Evolutionary conservation across 1,140 invertebrate genomes (phyloP), one percentile per base, ranked within the genome.

Genomic region (Drosophila parabipectinata): DNA sequence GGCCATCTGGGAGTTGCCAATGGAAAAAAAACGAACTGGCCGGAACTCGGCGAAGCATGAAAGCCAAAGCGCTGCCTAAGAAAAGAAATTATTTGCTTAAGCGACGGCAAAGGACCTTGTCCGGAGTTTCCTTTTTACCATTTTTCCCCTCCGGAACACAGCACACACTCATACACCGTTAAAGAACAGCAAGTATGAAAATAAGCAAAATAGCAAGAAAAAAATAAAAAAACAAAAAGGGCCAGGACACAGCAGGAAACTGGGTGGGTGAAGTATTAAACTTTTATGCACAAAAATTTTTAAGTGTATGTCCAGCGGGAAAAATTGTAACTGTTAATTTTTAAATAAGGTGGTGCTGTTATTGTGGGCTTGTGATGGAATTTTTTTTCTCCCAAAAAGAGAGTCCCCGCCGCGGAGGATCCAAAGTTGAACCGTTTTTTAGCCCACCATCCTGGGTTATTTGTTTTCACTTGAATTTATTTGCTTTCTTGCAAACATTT

Each of bases 61-160:
- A 81, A 81, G 51, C 77, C 69, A 66, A 60, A 75, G 59, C 66
- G 45, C 18, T 74, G 77, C 67, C 81, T 63, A 84, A 87, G 77
- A 78, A 85, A 87, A 81, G 73, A 81, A 87, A 81, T 87, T 87
- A 85, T 85, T 85, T 85, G 81, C 81, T 81, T 85, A 87, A 85
- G 73, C 82, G 78, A 77, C 57, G 73, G 73, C 66, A 81, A 87
- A 85, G 60, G 82, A 77, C 63, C 62, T 77, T 81, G 82, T 77
- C 63, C 51, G 81, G 55, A 59, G 51, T 30, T 72, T 85, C 67
- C 62, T 61, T 80, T 81, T 50, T 51, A 37, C 18, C 44, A 18
- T 18, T 47, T 45, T 47, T 18, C 41, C 14, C 44, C 18, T 48
- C 64, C 66, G 63, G 66, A 69, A 69, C 63, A 69, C 47, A 56